Percentiles rank a stretch among this genome's conserved stretches.
These are phyloP conservation scores for Orthosia gothica DNA, from an alignment of 2,888 invertebrate genomes.

Conservation along the genomic window DNA sequence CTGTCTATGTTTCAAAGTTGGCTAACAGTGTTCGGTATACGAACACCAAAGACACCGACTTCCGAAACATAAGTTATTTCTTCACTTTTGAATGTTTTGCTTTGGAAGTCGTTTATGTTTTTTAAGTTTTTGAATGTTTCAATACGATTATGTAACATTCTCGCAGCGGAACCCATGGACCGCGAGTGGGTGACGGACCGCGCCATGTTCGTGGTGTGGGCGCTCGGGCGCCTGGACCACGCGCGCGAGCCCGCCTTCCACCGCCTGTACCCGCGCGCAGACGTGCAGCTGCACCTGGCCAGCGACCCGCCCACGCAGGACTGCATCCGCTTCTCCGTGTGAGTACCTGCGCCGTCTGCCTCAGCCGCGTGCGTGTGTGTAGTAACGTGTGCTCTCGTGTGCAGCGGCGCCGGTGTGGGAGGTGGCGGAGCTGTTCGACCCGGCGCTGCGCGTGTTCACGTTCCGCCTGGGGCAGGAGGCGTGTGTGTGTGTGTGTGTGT, in stretches of 20 bases:
- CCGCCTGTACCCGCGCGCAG: slow-evolving; percentile 94
- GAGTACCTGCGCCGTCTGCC: slow-evolving; percentile 56
- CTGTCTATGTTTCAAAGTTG: too few species aligned
- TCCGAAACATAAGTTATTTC: too few species aligned
- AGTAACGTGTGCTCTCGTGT: not conserved
- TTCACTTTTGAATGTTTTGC: too few species aligned
- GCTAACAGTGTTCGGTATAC: too few species aligned
- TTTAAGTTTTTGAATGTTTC: too few species aligned
- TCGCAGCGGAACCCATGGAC: slow-evolving; percentile 94
- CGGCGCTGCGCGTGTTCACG: slow-evolving; percentile 94
- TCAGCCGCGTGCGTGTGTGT: not conserved
- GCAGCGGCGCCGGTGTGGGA: slow-evolving; percentile 89
- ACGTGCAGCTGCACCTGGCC: slow-evolving; percentile 93
- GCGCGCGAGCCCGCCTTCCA: slow-evolving; percentile 96
- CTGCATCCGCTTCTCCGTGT: slow-evolving; percentile 94
- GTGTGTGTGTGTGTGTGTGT: slow-evolving; percentile 74
- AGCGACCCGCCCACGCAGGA: slow-evolving; percentile 93
- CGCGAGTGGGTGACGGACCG: slow-evolving; percentile 93
- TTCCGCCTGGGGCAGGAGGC: slow-evolving; percentile 96
- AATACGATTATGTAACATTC: not conserved
- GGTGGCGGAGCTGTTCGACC: slow-evolving; percentile 93
- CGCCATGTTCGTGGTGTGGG: slow-evolving; percentile 95
- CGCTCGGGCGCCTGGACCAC: slow-evolving; percentile 95
- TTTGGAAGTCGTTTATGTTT: too few species aligned
- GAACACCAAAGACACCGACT: too few species aligned